These are phyloP conservation scores for Drosophila anomelani DNA, from an alignment of 2,888 invertebrate genomes.

Conservation along the genomic window DNA sequence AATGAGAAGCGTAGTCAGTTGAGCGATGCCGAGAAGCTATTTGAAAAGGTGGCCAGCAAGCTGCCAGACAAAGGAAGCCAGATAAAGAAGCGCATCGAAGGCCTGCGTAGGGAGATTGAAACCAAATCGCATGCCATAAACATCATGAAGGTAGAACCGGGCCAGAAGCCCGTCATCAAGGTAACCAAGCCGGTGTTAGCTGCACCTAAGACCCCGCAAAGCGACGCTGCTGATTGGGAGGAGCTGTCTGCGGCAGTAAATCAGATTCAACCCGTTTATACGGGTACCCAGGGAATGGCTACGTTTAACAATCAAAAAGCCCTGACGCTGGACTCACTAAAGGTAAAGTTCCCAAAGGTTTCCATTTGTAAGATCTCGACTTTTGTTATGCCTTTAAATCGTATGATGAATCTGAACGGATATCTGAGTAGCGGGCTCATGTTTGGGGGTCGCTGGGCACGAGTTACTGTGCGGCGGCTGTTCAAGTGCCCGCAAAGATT, in stretches of 20 bases:
- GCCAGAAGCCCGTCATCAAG: slow-evolving; percentile 12
- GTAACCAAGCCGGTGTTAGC: neutral
- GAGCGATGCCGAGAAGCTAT: slow-evolving; percentile 80
- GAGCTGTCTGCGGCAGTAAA: slow-evolving; percentile 82
- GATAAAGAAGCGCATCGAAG: slow-evolving; percentile 85
- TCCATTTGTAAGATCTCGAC: neutral
- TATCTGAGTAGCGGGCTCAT: slow-evolving; percentile 71
- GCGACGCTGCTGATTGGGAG: slow-evolving; percentile 74
- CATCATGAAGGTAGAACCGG: slow-evolving; percentile 85
- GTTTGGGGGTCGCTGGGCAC: slow-evolving; percentile 58
- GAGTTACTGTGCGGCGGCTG: slow-evolving; percentile 76
- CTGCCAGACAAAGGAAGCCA: slow-evolving; percentile 89
- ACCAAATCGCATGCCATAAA: slow-evolving; percentile 85
- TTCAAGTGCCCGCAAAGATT: slow-evolving; percentile 62
- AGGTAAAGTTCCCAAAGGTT: slow-evolving; percentile 74
- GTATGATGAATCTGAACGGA: slow-evolving; percentile 82
- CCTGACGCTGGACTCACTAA: slow-evolving; percentile 89
- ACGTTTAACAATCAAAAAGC: slow-evolving; percentile 89
- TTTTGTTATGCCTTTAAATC: slow-evolving; percentile 17
- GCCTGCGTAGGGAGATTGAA: slow-evolving; percentile 85
- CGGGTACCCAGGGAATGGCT: slow-evolving; percentile 86
- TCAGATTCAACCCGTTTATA: slow-evolving; percentile 80
- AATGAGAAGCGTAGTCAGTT: slow-evolving; percentile 85
- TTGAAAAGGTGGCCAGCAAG: slow-evolving; percentile 72
- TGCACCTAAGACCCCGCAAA: slow-evolving; percentile 1